Base-by-base conservation (phyloP, 2,797 vertebrate genomes). In the Melanotaenia trifasciata region DNA sequence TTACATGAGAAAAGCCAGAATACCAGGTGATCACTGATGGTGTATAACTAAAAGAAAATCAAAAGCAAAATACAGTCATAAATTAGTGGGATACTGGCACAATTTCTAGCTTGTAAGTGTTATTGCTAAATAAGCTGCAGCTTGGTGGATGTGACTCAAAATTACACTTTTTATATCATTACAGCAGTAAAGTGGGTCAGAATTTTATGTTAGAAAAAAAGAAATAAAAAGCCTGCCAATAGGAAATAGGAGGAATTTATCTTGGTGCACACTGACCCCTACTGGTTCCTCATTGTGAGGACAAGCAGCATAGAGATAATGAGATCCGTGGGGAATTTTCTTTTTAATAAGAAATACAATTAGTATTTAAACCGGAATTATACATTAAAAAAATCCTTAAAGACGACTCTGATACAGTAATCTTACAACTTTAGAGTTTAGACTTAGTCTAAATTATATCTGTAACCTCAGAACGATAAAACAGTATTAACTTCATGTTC, bases 181-280 rank as follows among this genome's bases (percentile, higher is more conserved):
- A 67, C 58, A 76, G 58, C 30, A 51, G 67, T 58, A 69, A 65
- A 82, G 58, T 4, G 11, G 45, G 73, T 71, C 72, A 78, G 63
- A 67, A 70, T 56, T 64, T 45, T 10, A 13, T 33, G 50, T 22
- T 58, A 24, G 30, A 67, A 58, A 64, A 64, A 22, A 33, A 56
- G 38, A n/a, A 38, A 4, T 50, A 67, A 58, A 28, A 73, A 28
- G 14, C 64, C 20, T 24, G 40, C 51, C 58, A 67, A 26, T 28
- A 45, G 30, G 12, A 43, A 43, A 5, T 8, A 57, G 26, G 3
- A 61, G 30, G 64, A 24, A 18, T 50, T 58, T 68, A 70, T 16
- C 26, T 33, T 64, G 72, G 79, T 71, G 77, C 45, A 78, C 68
- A 59, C 73, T 84, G 89, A 58, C 88, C 81, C 67, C 92, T 90